Evolutionary conservation across 1,140 invertebrate genomes (phyloP).

Genomic region (Forficula auricularia): DNA sequence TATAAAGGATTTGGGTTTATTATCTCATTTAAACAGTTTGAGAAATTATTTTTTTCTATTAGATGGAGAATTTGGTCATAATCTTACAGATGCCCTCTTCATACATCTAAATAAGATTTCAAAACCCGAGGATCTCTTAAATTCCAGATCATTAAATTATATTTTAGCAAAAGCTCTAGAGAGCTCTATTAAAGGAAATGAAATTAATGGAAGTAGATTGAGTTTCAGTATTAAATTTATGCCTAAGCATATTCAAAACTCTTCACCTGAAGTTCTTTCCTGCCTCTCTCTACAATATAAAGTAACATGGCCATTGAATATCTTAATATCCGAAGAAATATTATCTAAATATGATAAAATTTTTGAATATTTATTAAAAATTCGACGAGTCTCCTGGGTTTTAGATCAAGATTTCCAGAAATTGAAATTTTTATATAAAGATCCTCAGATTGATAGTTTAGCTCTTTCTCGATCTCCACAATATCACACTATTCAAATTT

Average conservation of each 20-base stretch:
- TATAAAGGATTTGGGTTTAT: constrained; percentile 41
- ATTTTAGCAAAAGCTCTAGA: constrained; percentile 43
- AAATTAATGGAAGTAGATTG: constrained; percentile 16
- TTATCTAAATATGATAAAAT: constrained; percentile 35
- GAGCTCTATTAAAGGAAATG: constrained; percentile 22
- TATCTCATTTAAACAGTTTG: constrained; percentile 48
- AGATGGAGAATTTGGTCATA: constrained; percentile 55
- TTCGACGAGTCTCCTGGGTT: constrained; percentile 52
- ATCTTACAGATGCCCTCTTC: constrained; percentile 45
- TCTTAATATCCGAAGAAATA: constrained; percentile 48
- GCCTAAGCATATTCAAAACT: constrained; percentile 1
- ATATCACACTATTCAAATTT: constrained; percentile 40
- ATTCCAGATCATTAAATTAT: constrained; percentile 42
- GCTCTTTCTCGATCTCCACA: constrained; percentile 33
- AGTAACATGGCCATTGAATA: constrained; percentile 55
- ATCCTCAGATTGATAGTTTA: constrained; percentile 24
- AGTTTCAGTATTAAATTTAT: constrained; percentile 1
- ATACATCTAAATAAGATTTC: constrained; percentile 38
- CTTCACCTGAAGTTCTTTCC: constrained; percentile 36
- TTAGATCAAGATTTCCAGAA: constrained; percentile 41
- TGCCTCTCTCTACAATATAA: constrained; percentile 48
- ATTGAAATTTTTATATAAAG: constrained; percentile 32
- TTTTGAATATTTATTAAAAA: constrained; percentile 53
- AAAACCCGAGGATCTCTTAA: constrained; percentile 44
- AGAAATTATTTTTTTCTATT: constrained; percentile 56